A percentile compares a stretch with the other conserved stretches of the same genome.
Evolutionary conservation across 2,797 vertebrate genomes (phyloP).

Genomic region (Melanotaenia boesemani): DNA sequence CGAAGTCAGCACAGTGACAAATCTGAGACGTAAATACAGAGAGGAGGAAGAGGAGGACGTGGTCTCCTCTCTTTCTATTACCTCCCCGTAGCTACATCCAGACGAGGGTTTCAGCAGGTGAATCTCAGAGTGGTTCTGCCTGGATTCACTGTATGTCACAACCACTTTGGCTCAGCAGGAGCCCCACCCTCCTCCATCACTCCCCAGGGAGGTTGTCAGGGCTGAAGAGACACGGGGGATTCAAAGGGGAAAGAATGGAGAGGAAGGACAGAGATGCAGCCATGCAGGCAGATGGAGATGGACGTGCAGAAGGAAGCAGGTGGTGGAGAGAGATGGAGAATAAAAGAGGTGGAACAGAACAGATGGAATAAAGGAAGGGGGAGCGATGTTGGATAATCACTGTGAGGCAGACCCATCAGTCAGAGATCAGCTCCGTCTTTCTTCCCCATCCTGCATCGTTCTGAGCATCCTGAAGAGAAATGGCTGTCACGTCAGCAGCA

Average conservation of each 20-base stretch:
- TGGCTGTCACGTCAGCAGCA: conserved; percentile 20
- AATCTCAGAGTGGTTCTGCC: conserved; percentile 67
- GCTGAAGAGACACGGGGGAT: conserved; percentile 39
- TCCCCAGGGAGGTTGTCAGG: conserved; percentile 49
- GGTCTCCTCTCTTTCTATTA: background rate
- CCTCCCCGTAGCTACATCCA: conserved; percentile 14
- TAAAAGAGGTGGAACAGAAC: conserved; percentile 21
- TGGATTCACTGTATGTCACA: conserved; percentile 65
- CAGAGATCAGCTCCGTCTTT: background rate
- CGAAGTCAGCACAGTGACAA: conserved; percentile 37
- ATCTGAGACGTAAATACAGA: conserved; percentile 7
- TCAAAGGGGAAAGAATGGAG: conserved; percentile 44
- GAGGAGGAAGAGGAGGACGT: background rate
- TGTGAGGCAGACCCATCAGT: conserved; percentile 20
- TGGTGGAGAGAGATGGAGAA: conserved; percentile 19
- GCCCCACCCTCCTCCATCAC: background rate
- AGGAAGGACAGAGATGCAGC: conserved; percentile 51
- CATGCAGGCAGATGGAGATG: conserved; percentile 53
- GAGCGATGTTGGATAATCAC: conserved; percentile 24
- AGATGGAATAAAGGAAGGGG: background rate
- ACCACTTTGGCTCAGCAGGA: conserved; percentile 60
- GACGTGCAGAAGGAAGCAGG: background rate
- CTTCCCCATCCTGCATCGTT: conserved; percentile 17
- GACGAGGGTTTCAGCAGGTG: conserved; percentile 36
- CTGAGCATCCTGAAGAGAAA: conserved; percentile 19